Conservation (phyloP, 2,113 vertebrate genomes). For the Anoura caudifer region DNA sequence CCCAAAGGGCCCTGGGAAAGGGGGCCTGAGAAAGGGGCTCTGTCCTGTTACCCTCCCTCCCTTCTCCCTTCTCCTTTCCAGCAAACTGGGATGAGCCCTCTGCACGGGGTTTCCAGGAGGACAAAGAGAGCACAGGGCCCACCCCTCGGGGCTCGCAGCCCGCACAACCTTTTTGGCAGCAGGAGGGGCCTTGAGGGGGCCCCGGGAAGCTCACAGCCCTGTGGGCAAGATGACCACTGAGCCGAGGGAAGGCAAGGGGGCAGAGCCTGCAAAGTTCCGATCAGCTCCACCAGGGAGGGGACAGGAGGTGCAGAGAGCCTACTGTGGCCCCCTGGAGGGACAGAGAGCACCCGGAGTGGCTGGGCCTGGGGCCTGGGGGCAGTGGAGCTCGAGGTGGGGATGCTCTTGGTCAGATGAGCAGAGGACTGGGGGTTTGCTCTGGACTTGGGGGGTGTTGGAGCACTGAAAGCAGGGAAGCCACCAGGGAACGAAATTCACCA, state of each 20-base stretch:
- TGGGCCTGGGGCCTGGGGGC: fast-evolving
- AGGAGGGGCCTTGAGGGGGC: not conserved
- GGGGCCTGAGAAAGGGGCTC: too few relatives aligned
- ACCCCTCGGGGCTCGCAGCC: fast-evolving
- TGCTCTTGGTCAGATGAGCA: not conserved
- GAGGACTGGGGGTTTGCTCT: not conserved
- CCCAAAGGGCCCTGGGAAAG: too few relatives aligned
- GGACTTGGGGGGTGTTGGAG: fast-evolving
- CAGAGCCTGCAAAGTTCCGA: not conserved
- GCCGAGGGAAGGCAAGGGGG: not conserved
- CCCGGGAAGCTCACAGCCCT: too few relatives aligned
- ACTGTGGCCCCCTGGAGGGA: not conserved
- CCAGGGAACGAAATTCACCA: not conserved
- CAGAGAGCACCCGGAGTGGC: fast-evolving
- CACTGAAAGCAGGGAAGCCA: not conserved
- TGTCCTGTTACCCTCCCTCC: too few relatives aligned
- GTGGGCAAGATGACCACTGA: not conserved
- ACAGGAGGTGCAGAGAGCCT: not conserved
- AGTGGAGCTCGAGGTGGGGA: fast-evolving
- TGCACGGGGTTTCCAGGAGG: too few relatives aligned
- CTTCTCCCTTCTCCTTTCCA: not conserved
- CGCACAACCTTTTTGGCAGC: not conserved
- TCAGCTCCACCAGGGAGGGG: not conserved
- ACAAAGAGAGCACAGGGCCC: not conserved
- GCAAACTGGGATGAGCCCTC: too few relatives aligned